Base-by-base conservation (phyloP, 37 sponge, comb jelly and placozoan genomes). In the Corticium candelabrum region DNA sequence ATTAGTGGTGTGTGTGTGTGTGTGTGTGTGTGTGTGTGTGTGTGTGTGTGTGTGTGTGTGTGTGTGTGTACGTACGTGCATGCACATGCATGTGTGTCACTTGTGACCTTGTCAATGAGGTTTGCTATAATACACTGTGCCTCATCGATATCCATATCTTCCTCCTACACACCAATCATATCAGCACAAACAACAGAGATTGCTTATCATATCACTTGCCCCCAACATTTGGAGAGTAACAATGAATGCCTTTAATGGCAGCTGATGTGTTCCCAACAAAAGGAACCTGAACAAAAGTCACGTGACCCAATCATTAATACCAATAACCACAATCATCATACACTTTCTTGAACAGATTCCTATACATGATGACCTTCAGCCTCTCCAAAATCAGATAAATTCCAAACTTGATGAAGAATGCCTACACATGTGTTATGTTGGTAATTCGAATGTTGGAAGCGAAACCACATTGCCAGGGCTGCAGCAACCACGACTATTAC, bases 301-400 rank as follows among this genome's bases (percentile, higher is more conserved):
- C 62, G 62, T 27, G 62, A 11, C 11, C 11, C 21, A 11, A 27
- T 27, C 11, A 11, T 50, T 50, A 11, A 21, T 21, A 50, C 11
- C 15, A 21, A 11, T 21, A 50, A 50, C 11, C 15, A 50, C 62
- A 27, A 27, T 50, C 15, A 21, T 50, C 87, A 80, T 86, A 97
- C 85, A 97, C 91, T 87, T 86, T 86, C 90, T 97, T 97, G 83
- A 97, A 97, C 29, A 97, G 91, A 38, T 97, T 97, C 39, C 98
- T 41, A 69, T 87, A 89, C 3, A 87, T 85, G 32, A 97, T 78
- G n/a, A 90, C 81, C 68, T 85, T 91, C 68, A 97, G 75, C 80
- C 91, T 97, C 73, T 93, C 88, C 43, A 97, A 83, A 3, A 97
- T 91, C 37, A 97, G 82, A 77, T 91, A 93, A 32, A 94, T 89